These are phyloP conservation scores for Pediacus dermestoides DNA, from an alignment of 2,888 invertebrate species.

Conservation along the genomic window DNA sequence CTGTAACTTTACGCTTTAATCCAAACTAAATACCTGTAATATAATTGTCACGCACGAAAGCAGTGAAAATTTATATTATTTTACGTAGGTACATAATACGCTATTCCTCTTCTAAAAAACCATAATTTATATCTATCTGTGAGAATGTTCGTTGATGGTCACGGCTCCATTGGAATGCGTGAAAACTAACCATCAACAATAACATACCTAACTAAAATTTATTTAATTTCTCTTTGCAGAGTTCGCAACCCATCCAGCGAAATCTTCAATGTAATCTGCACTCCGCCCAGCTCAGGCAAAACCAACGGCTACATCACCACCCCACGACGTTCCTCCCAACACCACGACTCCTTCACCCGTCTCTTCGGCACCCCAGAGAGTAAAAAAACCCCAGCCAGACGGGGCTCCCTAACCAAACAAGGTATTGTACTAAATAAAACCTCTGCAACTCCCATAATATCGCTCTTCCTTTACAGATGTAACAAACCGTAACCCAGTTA, in stretches of 20 bases:
- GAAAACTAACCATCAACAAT: not conserved
- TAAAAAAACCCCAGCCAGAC: conserved; percentile 40
- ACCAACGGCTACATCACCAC: conserved; percentile 34
- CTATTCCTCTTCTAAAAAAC: no score
- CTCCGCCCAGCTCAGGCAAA: conserved; percentile 31
- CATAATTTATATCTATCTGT: no score
- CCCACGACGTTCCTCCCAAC: conserved; percentile 37
- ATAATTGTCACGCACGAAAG: no score
- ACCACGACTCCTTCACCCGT: conserved; percentile 46
- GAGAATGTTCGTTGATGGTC: not conserved
- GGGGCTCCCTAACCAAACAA: conserved; percentile 46
- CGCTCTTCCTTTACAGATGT: conserved; percentile 45
- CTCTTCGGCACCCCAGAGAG: conserved; percentile 43
- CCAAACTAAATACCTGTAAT: no score
- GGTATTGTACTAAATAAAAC: conserved; percentile 30
- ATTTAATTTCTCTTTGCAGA: conserved; percentile 37
- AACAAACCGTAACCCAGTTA: conserved; percentile 48
- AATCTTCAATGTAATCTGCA: conserved; percentile 46
- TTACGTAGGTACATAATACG: no score
- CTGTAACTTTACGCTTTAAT: no score
- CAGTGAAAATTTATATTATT: no score
- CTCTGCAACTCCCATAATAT: not conserved
- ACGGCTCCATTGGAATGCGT: conserved; percentile 4
- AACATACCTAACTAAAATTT: not conserved
- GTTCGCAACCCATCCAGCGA: conserved; percentile 48